These are phyloP conservation scores for Melangyna quadrimaculata DNA, from an alignment of 2,888 invertebrate species.

Conservation along the genomic window DNA sequence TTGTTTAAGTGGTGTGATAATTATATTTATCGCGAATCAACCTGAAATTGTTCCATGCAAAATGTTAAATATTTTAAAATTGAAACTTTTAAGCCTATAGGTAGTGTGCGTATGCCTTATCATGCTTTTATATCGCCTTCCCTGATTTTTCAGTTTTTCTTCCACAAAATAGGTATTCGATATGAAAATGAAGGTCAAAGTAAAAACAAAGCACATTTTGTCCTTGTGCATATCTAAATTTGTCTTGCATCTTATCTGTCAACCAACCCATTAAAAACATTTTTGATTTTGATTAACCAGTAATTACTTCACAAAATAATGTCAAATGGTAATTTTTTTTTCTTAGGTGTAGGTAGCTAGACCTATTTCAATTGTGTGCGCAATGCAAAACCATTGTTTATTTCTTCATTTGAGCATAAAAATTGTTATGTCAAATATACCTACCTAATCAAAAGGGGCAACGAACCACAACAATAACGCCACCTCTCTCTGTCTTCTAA, in stretches of 20 bases:
- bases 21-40: no score
- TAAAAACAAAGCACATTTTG: background rate
- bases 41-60: background rate
- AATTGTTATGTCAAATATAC: constrained; percentile 10
- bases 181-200: constrained; percentile 41
- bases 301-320: constrained; percentile 16
- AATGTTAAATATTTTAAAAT: background rate
- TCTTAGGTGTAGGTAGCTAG: no score
- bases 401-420: constrained; percentile 27
- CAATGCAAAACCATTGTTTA: constrained; percentile 25
- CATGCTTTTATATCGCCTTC: background rate
- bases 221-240: background rate
- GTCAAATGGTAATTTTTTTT: constrained; percentile 8
- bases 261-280: constrained; percentile 8
- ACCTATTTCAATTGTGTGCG: background rate
- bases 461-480: constrained; percentile 39
- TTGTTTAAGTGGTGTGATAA: no score
- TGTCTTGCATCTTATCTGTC: background rate
- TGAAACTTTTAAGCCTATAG: no score
- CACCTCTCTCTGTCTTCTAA: background rate
- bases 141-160: background rate
- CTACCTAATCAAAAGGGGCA: constrained; percentile 35
- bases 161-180: constrained; percentile 35
- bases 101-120: background rate
- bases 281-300: constrained; percentile 12